Percentiles rank a stretch among this genome's conserved stretches.
Conservation (phyloP, 2,113 vertebrate genomes). For the Ginglymostoma cirratum region DNA sequence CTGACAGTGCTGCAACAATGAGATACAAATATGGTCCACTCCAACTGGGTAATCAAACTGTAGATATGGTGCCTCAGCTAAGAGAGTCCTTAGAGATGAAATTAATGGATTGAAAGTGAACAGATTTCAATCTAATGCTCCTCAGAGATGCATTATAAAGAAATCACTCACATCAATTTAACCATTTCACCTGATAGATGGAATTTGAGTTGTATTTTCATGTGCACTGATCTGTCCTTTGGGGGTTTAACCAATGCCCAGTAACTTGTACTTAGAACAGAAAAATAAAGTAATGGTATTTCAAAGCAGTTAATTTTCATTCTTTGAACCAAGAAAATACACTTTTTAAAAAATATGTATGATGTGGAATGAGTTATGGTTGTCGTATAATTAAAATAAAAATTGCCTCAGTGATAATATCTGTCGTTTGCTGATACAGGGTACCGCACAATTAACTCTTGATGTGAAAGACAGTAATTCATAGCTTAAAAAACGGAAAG, state of each 20-base stretch:
- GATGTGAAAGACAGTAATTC: neutral
- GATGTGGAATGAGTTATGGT: neutral
- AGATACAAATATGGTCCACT: neutral
- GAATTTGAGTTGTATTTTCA: neutral
- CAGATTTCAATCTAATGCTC: conserved; percentile 5
- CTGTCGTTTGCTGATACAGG: neutral
- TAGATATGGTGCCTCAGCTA: neutral
- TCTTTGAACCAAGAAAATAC: neutral
- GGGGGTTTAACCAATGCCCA: neutral
- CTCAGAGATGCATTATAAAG: conserved; percentile 5
- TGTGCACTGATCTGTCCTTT: neutral
- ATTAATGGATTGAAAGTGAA: conserved; percentile 15
- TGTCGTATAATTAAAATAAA: neutral
- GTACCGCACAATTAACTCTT: neutral
- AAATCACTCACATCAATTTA: neutral
- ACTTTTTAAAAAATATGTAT: neutral
- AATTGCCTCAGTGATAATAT: neutral
- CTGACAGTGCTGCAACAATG: neutral
- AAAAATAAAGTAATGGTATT: neutral
- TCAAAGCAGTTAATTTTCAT: neutral
- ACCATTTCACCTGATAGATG: neutral
- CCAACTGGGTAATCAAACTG: neutral
- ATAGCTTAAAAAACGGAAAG: too few relatives aligned
- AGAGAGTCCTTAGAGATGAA: neutral
- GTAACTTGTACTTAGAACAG: neutral